phyloP scores from a whole-genome alignment of 2,888 invertebrate species.

The Acleris laterana region DNA sequence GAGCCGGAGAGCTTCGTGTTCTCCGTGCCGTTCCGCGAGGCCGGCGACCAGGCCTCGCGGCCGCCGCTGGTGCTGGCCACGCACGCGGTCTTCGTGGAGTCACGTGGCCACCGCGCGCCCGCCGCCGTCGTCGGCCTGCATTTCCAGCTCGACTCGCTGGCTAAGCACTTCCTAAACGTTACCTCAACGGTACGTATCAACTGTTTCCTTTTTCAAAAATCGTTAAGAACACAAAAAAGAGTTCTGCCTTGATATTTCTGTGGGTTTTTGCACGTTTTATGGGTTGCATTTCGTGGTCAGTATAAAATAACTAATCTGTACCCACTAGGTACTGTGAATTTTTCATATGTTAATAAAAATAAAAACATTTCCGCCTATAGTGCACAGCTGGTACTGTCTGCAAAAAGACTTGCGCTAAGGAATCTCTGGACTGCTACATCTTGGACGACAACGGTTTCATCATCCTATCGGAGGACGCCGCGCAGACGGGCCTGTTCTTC shows the following conservation, averaged over 20 bases:
- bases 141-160: constrained; percentile 92
- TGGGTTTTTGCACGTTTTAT: no score
- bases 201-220: no score
- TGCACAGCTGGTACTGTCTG: constrained; percentile 89
- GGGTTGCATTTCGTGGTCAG: no score
- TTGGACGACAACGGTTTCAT: constrained; percentile 98
- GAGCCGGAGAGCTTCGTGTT: constrained; percentile 96
- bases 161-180: constrained; percentile 93
- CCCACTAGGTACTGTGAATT: no score
- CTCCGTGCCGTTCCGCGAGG: constrained; percentile 92
- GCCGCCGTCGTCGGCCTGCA: constrained; percentile 97
- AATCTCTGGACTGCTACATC: constrained; percentile 95
- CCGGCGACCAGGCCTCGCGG: constrained; percentile 79
- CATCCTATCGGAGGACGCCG: constrained; percentile 93
- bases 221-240: no score
- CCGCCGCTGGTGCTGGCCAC: constrained; percentile 93
- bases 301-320: no score
- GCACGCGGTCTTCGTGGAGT: constrained; percentile 94
- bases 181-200: constrained; percentile 89
- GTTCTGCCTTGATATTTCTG: no score
- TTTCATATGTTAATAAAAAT: no score
- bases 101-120: constrained; percentile 92
- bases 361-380: constrained; percentile 66
- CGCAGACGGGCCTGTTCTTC: constrained; percentile 96
- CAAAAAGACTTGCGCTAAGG: constrained; percentile 93